phyloP scores from a whole-genome alignment of 2,113 vertebrate species.

The Terrapene triunguis region DNA sequence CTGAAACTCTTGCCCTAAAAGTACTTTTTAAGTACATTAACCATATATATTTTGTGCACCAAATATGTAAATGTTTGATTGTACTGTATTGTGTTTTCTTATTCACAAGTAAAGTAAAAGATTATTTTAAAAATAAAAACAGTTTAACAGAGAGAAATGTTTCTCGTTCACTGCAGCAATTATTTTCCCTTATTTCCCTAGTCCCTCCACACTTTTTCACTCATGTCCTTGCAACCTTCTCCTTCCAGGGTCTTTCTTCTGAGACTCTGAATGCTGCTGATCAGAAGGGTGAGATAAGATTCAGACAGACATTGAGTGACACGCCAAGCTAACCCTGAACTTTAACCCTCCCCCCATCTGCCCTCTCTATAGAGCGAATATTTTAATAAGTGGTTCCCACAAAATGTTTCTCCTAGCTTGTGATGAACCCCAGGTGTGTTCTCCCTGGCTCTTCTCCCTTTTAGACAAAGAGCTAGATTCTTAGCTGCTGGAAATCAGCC shows the following conservation, averaged over 20 bases:
- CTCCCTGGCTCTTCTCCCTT: background rate
- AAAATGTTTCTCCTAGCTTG: background rate
- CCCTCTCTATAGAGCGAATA: background rate
- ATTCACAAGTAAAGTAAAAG: slow-evolving; percentile 72
- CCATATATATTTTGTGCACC: background rate
- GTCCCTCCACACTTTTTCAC: background rate
- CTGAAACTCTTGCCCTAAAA: background rate
- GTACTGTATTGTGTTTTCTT: slow-evolving; percentile 46
- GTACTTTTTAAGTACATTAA: background rate
- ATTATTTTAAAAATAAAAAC: slow-evolving; percentile 67
- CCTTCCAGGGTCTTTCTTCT: slow-evolving; percentile 48
- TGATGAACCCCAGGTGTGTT: background rate
- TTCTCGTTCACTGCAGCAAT: slow-evolving; percentile 55
- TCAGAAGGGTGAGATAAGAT: background rate
- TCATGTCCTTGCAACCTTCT: slow-evolving; percentile 25
- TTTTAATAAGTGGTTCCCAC: background rate
- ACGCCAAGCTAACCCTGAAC: background rate
- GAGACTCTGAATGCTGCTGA: background rate
- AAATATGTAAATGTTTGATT: slow-evolving; percentile 52
- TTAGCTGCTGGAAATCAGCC: background rate
- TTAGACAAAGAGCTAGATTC: background rate
- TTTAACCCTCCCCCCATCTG: background rate
- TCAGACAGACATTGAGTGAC: background rate
- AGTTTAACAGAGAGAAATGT: slow-evolving; percentile 67
- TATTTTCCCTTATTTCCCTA: slow-evolving; percentile 33